Conservation (phyloP, 2,797 vertebrate genomes). For the Cossypha caffra region DNA sequence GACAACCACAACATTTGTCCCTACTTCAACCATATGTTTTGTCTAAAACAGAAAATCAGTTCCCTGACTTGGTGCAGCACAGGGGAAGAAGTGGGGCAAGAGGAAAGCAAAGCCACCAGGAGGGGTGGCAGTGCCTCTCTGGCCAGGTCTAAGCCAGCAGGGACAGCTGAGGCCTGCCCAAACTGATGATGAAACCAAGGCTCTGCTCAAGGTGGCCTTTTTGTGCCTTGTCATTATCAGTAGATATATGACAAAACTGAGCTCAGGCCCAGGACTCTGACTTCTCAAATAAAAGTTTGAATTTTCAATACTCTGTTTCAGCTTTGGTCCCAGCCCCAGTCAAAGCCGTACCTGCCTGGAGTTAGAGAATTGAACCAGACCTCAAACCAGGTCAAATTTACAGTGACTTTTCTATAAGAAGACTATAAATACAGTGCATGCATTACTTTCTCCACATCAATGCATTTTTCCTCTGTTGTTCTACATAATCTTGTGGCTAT, state of each 20-base stretch:
- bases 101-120: not conserved
- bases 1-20: not conserved
- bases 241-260: not conserved
- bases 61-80: not conserved
- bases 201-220: not conserved
- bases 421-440: not conserved
- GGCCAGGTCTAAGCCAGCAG: not conserved
- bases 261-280: not conserved
- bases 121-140: not conserved
- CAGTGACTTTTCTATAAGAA: not conserved
- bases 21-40: not conserved
- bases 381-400: not conserved
- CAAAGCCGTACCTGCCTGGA: not conserved
- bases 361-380: not conserved
- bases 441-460: not conserved
- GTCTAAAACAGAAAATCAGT: not conserved
- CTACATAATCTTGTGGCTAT: not conserved
- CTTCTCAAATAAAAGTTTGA: not conserved
- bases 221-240: not conserved
- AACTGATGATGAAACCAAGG: not conserved
- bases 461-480: not conserved
- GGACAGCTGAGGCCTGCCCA: not conserved
- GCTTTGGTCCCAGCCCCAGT: not conserved
- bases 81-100: not conserved
- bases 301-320: not conserved